phyloP scores from a whole-genome alignment of 1,140 invertebrate genomes.

The Danaus melanippus region DNA sequence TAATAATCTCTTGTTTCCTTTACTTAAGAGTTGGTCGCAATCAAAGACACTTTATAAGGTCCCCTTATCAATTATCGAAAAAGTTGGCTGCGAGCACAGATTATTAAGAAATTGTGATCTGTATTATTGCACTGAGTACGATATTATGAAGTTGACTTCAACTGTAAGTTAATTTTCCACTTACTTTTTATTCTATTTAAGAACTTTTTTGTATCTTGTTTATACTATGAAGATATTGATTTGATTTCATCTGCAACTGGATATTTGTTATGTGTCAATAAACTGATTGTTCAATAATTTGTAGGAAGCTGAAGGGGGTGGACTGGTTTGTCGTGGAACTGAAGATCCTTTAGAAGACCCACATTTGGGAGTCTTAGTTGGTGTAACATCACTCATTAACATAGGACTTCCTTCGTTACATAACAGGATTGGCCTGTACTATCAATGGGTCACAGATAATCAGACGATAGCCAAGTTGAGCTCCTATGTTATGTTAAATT shows the following conservation, averaged over 20 bases:
- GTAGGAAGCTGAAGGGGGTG: slow-evolving; percentile 40
- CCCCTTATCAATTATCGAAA: slow-evolving; percentile 23
- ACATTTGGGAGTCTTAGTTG: slow-evolving; percentile 31
- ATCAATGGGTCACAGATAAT: slow-evolving; percentile 32
- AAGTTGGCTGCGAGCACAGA: slow-evolving; percentile 23
- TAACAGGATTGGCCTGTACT: slow-evolving; percentile 29
- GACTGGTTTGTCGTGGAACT: slow-evolving; percentile 36
- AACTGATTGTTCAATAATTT: background rate
- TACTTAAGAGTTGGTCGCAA: slow-evolving; percentile 35
- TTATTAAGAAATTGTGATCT: slow-evolving; percentile 26
- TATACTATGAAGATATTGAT: too few relatives aligned
- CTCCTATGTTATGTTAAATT: too few relatives aligned
- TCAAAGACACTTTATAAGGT: slow-evolving; percentile 29
- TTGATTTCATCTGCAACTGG: too few relatives aligned
- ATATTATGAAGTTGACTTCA: slow-evolving; percentile 10
- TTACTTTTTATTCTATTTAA: slow-evolving; percentile 6
- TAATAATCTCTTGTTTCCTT: slow-evolving; percentile 3
- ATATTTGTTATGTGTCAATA: too few relatives aligned
- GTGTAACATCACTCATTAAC: slow-evolving; percentile 33
- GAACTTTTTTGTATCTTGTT: too few relatives aligned
- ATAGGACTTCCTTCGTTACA: slow-evolving; percentile 30
- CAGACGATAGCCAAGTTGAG: too few relatives aligned
- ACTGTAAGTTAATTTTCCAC: slow-evolving; percentile 22
- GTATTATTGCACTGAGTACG: slow-evolving; percentile 31
- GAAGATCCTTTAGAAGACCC: slow-evolving; percentile 34